phyloP scores from a whole-genome alignment of 53 echinoderm and acorn worm genomes.

The Holothuria scabra region DNA sequence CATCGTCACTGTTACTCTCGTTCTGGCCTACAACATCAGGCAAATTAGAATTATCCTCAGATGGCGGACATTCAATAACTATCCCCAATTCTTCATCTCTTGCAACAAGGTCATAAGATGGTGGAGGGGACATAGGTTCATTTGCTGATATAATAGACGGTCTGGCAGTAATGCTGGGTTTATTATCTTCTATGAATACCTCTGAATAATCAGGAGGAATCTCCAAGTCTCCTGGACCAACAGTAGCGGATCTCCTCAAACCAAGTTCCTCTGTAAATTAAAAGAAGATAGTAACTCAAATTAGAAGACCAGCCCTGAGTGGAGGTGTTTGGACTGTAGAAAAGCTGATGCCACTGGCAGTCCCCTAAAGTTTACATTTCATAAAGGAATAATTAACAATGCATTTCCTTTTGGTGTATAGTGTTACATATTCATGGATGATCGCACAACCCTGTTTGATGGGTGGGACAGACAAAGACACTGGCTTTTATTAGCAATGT shows the following conservation, averaged over 20 bases:
- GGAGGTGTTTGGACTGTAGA: too few species aligned
- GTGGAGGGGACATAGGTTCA: conserved; percentile 79
- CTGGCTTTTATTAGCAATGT: too few species aligned
- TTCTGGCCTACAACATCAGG: conserved; percentile 35
- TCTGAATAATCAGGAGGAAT: conserved; percentile 83
- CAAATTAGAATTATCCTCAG: conserved; percentile 9
- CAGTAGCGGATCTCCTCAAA: conserved; percentile 68
- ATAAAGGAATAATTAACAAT: too few species aligned
- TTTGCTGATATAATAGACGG: conserved; percentile 32
- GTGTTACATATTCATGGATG: too few species aligned
- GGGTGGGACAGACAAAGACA: too few species aligned
- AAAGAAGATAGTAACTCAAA: background rate
- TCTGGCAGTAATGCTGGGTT: conserved; percentile 16
- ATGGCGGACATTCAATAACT: conserved; percentile 12
- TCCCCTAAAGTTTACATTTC: too few species aligned
- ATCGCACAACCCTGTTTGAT: too few species aligned
- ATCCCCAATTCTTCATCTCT: conserved; percentile 51
- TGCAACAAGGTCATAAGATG: conserved; percentile 73
- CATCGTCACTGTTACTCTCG: background rate
- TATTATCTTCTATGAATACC: conserved; percentile 45
- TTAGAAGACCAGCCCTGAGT: too few species aligned
- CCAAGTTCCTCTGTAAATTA: conserved; percentile 73
- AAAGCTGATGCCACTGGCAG: too few species aligned
- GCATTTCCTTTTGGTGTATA: too few species aligned
- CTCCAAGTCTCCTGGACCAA: conserved; percentile 59